These are phyloP conservation scores for Daphoenositta chrysoptera DNA, from an alignment of 2,113 vertebrate species.

Conservation along the genomic window DNA sequence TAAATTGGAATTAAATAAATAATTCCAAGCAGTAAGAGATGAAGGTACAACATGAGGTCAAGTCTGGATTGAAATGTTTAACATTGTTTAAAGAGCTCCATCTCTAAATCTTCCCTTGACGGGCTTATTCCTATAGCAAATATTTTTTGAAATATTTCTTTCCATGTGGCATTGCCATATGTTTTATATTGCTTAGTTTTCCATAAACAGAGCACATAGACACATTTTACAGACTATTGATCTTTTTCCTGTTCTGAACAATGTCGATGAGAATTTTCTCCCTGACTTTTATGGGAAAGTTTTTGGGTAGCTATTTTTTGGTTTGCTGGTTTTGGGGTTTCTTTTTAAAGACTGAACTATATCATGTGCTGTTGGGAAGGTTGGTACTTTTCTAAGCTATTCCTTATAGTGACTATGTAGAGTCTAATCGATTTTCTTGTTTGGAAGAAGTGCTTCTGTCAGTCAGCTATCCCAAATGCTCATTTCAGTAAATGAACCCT, in stretches of 20 bases:
- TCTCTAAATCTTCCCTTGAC: not conserved
- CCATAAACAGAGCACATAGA: conserved; percentile 6
- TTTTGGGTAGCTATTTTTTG: not conserved
- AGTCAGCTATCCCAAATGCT: not conserved
- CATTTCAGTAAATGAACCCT: not conserved
- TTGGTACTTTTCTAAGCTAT: not conserved
- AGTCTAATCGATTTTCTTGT: not conserved
- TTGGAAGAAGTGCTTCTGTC: not conserved
- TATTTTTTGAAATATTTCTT: conserved; percentile 3
- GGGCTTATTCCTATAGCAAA: not conserved
- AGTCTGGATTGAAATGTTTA: not conserved
- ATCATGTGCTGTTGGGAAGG: not conserved
- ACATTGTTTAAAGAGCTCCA: not conserved
- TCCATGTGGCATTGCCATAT: conserved; percentile 10
- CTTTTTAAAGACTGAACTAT: not conserved
- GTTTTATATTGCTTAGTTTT: conserved; percentile 17
- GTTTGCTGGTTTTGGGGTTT: not conserved
- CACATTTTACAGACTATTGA: not conserved
- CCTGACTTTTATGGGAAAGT: not conserved
- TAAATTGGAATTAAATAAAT: not conserved
- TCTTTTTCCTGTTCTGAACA: conserved; percentile 14
- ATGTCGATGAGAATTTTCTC: not conserved
- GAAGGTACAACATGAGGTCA: not conserved
- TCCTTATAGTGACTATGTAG: not conserved
- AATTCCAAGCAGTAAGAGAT: not conserved